Evolutionary conservation across 2,113 vertebrate species (phyloP).

Genomic region (Sciurus niger): DNA sequence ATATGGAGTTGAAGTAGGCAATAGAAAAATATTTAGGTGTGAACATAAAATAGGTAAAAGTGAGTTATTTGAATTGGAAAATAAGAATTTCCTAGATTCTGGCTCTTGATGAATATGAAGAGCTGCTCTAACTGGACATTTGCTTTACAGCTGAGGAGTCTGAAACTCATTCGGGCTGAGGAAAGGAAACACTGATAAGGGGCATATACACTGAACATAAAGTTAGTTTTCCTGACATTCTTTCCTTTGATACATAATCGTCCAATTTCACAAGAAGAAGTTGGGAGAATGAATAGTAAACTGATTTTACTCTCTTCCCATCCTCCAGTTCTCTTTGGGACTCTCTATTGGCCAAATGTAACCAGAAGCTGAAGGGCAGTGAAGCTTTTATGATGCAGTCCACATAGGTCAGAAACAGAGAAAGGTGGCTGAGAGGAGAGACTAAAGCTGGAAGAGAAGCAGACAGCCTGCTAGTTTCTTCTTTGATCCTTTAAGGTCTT

Average conservation of each 20-base stretch:
- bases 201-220: background rate
- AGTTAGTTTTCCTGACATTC: background rate
- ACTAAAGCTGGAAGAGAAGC: background rate
- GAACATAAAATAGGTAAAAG: background rate
- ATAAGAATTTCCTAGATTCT: background rate
- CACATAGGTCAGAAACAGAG: background rate
- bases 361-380: background rate
- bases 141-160: background rate
- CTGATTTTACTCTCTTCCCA: background rate
- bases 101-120: background rate
- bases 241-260: background rate
- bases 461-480: background rate
- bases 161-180: background rate
- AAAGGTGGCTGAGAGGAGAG: background rate
- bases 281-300: background rate
- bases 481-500: background rate
- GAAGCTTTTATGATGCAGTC: background rate
- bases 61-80: background rate
- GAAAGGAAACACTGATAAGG: background rate
- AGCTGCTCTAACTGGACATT: background rate
- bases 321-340: background rate
- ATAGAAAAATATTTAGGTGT: background rate
- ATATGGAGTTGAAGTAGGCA: background rate
- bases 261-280: background rate
- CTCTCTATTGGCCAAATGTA: background rate